Base-by-base conservation (phyloP, 2,113 vertebrate genomes). In the Micromys minutus region DNA sequence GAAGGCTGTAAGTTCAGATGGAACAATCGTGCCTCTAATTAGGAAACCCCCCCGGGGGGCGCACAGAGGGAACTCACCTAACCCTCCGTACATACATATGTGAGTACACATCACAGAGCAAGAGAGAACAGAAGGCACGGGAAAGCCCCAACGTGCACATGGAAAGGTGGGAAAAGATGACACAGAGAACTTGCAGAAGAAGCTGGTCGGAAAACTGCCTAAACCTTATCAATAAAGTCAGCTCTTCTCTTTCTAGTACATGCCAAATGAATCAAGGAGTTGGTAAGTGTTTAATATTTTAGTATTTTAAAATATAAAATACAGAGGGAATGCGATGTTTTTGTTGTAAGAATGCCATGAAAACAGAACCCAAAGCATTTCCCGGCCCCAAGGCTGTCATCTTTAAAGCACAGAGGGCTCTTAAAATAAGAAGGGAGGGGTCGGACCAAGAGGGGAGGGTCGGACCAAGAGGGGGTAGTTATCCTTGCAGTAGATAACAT, bases 241-340 rank as follows among this genome's bases (percentile, higher is more conserved):
- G 39, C 34, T 72, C 47, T 36, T 65, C 59, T 79, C 34, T 17
- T 50, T 72, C 45, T 63, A 86, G 65, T n/a, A 85, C 2, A 21
- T 19, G 74, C 69, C 87, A 91, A 75, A 21, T 15, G 71, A 69
- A 45, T 47, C 50, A 55, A 55, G 39, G 7, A 39, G 21, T 50
- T 72, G 94, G 67, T 89, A 91, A 89, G 45, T 24, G 69, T 36
- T 77, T 91, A 31, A 4, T 69, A 84, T 74, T 93, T 95, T 94
- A 65, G 65, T 36, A 87, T 29, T 57, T 72, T 91, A 75, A 94
- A 92, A 94, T 67, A 88, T 19, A 88, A 83, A 67, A 67, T 42
- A 34, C n/a, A 83, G 57, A 87, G 47, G 79, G 89, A 81, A 89
- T 45, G 42, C 5, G 26, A 26, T 71, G 72, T 91, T 96, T 87